Evolutionary conservation across 2,797 vertebrate genomes (phyloP).

Genomic region (Podarcis lilfordi): DNA sequence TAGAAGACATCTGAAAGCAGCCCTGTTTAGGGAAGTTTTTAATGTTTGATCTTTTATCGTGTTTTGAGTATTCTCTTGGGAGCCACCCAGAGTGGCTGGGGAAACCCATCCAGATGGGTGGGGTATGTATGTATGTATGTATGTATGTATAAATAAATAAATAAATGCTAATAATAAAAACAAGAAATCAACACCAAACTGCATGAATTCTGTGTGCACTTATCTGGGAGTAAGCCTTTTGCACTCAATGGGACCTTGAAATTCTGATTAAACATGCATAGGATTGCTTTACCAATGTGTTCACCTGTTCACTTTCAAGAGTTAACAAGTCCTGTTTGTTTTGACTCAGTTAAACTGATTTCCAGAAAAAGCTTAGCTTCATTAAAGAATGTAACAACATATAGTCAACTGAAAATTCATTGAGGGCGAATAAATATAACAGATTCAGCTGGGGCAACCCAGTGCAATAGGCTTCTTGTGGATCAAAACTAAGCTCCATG

Average conservation of each 20-base stretch:
- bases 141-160: too few relatives aligned
- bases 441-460: conserved; percentile 56
- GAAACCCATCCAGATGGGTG: too few relatives aligned
- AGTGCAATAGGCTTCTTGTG: conserved; percentile 40
- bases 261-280: neutral
- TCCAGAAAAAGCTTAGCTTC: conserved; percentile 56
- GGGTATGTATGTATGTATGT: too few relatives aligned
- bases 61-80: too few relatives aligned
- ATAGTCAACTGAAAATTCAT: conserved; percentile 61
- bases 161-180: too few relatives aligned
- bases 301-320: neutral
- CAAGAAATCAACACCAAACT: neutral
- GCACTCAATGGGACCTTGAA: neutral
- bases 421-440: conserved; percentile 47
- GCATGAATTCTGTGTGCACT: too few relatives aligned
- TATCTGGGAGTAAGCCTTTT: neutral
- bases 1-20: too few relatives aligned
- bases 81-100: too few relatives aligned
- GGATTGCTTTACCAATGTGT: neutral
- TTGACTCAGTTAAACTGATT: conserved; percentile 43
- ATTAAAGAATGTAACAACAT: conserved; percentile 64
- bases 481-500: conserved; percentile 47
- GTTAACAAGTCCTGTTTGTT: neutral
- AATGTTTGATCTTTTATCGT: too few relatives aligned
- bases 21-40: too few relatives aligned